These are phyloP conservation scores for Magallana ariakensis DNA, from an alignment of 1,140 invertebrate species.

Conservation along the genomic window DNA sequence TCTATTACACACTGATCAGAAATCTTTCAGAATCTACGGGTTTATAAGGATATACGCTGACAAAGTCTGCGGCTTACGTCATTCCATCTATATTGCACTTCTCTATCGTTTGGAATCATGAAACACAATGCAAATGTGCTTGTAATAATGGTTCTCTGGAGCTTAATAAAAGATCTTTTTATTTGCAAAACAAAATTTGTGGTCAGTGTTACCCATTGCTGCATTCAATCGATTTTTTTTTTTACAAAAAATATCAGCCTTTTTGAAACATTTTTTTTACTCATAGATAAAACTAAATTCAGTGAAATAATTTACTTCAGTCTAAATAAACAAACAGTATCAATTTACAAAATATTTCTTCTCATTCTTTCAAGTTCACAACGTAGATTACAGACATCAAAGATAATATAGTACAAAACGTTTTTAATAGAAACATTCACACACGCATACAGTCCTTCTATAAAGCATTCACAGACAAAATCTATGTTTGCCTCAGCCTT, in stretches of 20 bases:
- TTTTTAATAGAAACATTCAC: background rate
- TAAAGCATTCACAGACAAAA: background rate
- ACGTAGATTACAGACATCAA: background rate
- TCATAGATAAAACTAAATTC: too few species aligned
- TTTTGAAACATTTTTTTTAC: too few species aligned
- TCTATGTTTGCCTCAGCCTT: background rate
- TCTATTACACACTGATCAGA: conserved; percentile 1
- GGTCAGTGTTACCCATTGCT: too few species aligned
- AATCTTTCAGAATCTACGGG: background rate
- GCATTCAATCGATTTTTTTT: too few species aligned
- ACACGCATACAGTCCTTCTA: background rate
- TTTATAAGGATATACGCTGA: background rate
- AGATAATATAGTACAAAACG: background rate
- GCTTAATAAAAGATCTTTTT: too few species aligned
- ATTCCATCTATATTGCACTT: background rate
- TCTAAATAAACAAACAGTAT: background rate
- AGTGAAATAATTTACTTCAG: background rate
- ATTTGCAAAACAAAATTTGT: too few species aligned
- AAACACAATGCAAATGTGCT: too few species aligned
- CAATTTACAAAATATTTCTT: too few species aligned
- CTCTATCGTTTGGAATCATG: background rate
- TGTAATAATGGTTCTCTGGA: too few species aligned
- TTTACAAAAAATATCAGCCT: too few species aligned
- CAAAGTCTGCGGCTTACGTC: background rate
- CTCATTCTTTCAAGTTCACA: background rate